Evolutionary conservation across 2,888 invertebrate genomes (phyloP).

Genomic region (Clepsis dumicolana): DNA sequence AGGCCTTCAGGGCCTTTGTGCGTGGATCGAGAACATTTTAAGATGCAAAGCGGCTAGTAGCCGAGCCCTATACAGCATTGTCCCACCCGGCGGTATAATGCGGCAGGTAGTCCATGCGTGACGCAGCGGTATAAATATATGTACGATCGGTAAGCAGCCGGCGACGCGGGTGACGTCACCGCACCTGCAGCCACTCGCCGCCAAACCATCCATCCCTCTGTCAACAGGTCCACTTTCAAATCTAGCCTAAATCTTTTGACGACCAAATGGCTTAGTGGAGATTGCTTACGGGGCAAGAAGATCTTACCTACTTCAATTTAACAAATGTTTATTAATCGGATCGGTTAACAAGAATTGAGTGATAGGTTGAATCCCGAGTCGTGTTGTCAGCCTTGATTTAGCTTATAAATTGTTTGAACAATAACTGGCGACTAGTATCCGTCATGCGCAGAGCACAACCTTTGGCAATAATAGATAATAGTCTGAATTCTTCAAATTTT

Average conservation of each 20-base stretch:
- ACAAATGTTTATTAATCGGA: too few species aligned
- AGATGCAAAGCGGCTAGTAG: conserved; percentile 1
- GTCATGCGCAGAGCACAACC: too few species aligned
- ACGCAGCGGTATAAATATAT: conserved; percentile 23
- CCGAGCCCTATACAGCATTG: neutral
- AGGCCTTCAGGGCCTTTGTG: neutral
- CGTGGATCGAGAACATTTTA: neutral
- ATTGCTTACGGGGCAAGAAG: too few species aligned
- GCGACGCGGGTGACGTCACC: conserved; percentile 20
- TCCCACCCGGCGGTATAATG: neutral
- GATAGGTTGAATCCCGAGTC: too few species aligned
- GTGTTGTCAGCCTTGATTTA: too few species aligned
- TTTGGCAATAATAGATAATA: too few species aligned
- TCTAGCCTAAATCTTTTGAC: neutral
- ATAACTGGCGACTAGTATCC: too few species aligned
- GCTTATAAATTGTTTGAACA: too few species aligned
- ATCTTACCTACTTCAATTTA: too few species aligned
- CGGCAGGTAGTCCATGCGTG: conserved; percentile 11
- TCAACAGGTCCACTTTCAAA: conserved; percentile 4
- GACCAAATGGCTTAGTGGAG: neutral
- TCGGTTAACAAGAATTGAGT: too few species aligned
- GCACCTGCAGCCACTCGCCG: conserved; percentile 20
- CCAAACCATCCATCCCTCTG: conserved; percentile 16
- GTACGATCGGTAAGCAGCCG: neutral
- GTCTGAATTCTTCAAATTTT: too few species aligned